phyloP scores from a whole-genome alignment of 2,113 vertebrate species.

The Erinaceus europaeus region DNA sequence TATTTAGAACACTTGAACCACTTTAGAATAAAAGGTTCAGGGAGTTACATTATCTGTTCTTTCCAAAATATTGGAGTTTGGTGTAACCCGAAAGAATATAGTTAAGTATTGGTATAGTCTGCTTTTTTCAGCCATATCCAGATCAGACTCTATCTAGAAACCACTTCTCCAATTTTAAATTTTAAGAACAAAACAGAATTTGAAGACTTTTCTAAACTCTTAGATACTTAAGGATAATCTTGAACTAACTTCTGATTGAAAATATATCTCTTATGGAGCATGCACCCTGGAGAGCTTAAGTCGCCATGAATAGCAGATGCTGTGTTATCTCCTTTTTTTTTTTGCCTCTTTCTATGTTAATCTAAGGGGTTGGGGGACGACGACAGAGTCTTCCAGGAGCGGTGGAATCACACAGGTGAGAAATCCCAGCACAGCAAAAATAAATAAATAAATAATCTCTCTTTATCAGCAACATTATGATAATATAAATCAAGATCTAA shows the following conservation, averaged over 20 bases:
- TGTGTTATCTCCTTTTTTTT: no score
- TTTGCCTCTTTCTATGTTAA: no score
- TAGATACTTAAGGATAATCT: conserved; percentile 11
- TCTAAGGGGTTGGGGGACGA: no score
- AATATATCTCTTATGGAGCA: no score
- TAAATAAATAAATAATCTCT: background rate
- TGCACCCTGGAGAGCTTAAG: no score
- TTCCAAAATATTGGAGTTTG: conserved; percentile 21
- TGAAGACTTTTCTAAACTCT: conserved; percentile 5
- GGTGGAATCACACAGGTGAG: no score
- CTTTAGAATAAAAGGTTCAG: background rate
- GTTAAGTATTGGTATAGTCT: background rate
- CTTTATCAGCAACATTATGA: background rate
- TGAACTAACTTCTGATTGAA: background rate
- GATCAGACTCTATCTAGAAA: conserved; percentile 15
- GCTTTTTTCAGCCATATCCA: background rate
- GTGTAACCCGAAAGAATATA: background rate
- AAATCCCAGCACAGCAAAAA: no score
- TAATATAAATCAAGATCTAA: background rate
- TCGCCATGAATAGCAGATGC: no score
- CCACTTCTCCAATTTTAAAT: background rate
- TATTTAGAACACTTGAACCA: background rate
- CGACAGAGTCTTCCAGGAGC: no score
- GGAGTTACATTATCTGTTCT: background rate
- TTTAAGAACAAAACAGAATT: conserved; percentile 12